Conservation (phyloP, 1,140 invertebrate genomes). For the Maconellicoccus hirsutus region DNA sequence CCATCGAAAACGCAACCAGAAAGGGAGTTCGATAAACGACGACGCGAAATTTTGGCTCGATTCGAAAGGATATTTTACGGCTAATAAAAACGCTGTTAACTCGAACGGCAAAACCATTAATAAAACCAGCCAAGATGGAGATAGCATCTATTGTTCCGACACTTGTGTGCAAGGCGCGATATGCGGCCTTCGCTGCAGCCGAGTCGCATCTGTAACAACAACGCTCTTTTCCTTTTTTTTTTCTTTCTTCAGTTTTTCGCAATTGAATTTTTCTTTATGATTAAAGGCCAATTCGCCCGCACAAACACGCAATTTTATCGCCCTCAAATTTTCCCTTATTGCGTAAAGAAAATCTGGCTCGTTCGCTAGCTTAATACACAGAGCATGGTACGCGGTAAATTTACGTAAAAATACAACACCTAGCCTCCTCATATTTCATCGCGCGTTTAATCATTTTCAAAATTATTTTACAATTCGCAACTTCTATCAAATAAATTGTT, state of each 20-base stretch:
- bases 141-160: constrained; percentile 16
- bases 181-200: too few relatives aligned
- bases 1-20: too few relatives aligned
- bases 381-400: too few relatives aligned
- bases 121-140: constrained; percentile 10
- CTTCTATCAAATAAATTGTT: too few relatives aligned
- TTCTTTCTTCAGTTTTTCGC: background rate
- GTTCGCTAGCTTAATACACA: too few relatives aligned
- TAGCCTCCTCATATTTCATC: too few relatives aligned
- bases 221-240: too few relatives aligned
- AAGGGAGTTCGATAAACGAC: background rate
- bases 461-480: too few relatives aligned
- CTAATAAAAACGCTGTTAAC: constrained; percentile 17
- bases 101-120: constrained; percentile 5
- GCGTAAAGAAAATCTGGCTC: too few relatives aligned
- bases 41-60: constrained; percentile 1
- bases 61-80: constrained; percentile 19
- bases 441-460: too few relatives aligned
- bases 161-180: background rate
- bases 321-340: background rate
- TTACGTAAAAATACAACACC: too few relatives aligned
- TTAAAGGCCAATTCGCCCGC: background rate
- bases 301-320: background rate
- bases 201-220: too few relatives aligned
- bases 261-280: constrained; percentile 15